Base-by-base conservation (phyloP, 2,888 invertebrate species). In the Drosophila monieri region DNA sequence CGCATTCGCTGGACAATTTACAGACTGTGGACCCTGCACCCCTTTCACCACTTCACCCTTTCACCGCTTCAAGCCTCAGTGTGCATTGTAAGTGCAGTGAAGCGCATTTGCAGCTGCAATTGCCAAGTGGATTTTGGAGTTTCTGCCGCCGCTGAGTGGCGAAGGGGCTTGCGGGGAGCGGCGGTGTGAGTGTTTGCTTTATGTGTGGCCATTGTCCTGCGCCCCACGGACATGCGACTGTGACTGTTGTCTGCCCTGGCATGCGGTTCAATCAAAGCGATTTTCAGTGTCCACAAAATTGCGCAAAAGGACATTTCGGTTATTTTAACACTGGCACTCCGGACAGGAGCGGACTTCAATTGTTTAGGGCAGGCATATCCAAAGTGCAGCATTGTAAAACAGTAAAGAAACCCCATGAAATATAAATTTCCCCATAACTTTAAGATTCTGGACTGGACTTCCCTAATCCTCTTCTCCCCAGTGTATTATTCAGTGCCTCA, bases 221-320 rank as follows among this genome's bases (percentile, higher is more conserved):
- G 58, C 54, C 59, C 74, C 52, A 25, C 56, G 74, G 65, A 72
- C 65, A 62, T 21, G 35, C 48, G 37, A 21, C 48, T 58, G 58
- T 60, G 54, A 65, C n/a, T 71, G 55, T 54, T 85, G 73, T 69
- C 74, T 74, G 77, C 73, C 74, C 68, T 73, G 58, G 77, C 74
- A 80, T 85, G 85, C 88, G 85, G 85, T 85, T 88, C 88, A 85
- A 85, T 85, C 85, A 85, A 88, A 88, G 88, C 85, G 88, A 86
- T 84, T 86, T 88, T 78, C 85, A 88, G 88, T 85, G 85, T 86
- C 85, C 88, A 86, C 85, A 85, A 85, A 85, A 85, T 85, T 80
- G 84, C 80, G 79, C 80, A 88, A 85, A 80, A 88, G 85, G 85
- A 85, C 85, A 85, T 88, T 88, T 85, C 84, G 88, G 87, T 84